Conservation (phyloP, 2,888 invertebrate species). For the Rhyacophila evoluta region DNA sequence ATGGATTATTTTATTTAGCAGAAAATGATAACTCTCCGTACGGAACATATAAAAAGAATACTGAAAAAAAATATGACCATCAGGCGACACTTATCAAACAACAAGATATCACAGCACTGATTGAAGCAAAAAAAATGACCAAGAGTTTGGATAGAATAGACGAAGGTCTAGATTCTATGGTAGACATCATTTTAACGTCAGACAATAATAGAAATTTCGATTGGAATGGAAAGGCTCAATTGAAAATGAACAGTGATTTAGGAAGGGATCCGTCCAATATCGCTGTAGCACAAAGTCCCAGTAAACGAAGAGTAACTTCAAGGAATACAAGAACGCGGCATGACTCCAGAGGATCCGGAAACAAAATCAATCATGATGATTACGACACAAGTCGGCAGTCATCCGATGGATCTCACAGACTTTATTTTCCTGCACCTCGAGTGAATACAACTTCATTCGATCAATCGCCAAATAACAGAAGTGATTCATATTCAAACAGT, state of each 20-base stretch:
- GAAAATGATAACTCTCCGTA: conserved; percentile 65
- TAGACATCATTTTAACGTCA: conserved; percentile 77
- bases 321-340: conserved; percentile 57
- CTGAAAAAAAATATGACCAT: conserved; percentile 48
- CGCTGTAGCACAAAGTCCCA: conserved; percentile 42
- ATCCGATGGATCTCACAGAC: conserved; percentile 62
- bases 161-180: conserved; percentile 78
- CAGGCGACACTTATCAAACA: conserved; percentile 58
- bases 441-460: conserved; percentile 62
- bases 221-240: conserved; percentile 60
- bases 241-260: conserved; percentile 62
- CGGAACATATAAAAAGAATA: conserved; percentile 55
- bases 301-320: conserved; percentile 44
- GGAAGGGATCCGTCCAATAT: conserved; percentile 55
- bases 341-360: conserved; percentile 61
- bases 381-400: conserved; percentile 56
- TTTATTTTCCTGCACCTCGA: conserved; percentile 62
- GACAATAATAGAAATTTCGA: conserved; percentile 68
- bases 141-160: conserved; percentile 86
- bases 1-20: conserved; percentile 71
- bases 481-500: conserved; percentile 57
- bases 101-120: conserved; percentile 66
- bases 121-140: conserved; percentile 74
- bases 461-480: conserved; percentile 58
- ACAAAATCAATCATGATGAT: conserved; percentile 58